phyloP scores from a whole-genome alignment of 2,113 vertebrate species.

The Scophthalmus maximus region DNA sequence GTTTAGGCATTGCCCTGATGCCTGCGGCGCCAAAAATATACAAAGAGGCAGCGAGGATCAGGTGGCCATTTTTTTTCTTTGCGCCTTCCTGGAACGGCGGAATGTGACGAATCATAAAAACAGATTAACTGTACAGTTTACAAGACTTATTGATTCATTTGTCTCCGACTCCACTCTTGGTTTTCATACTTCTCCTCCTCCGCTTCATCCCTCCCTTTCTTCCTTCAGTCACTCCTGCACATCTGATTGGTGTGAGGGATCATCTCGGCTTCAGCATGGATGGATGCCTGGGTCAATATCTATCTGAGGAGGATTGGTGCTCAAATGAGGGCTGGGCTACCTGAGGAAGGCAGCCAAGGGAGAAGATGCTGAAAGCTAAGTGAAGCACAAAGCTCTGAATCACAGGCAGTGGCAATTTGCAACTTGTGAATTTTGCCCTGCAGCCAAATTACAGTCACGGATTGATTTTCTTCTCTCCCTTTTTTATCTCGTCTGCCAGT shows the following conservation, averaged over 20 bases:
- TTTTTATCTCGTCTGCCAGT: neutral
- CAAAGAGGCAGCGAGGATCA: constrained; percentile 37
- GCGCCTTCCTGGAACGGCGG: constrained; percentile 55
- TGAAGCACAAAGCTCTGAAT: constrained; percentile 45
- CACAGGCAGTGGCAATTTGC: constrained; percentile 38
- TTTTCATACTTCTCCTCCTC: constrained; percentile 36
- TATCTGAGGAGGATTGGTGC: constrained; percentile 61
- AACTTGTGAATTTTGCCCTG: constrained; percentile 56
- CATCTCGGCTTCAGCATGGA: constrained; percentile 61
- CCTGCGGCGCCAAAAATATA: constrained; percentile 55
- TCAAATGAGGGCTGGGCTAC: constrained; percentile 61
- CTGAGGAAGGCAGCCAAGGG: constrained; percentile 56
- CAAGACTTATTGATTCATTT: constrained; percentile 48
- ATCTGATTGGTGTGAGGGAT: constrained; percentile 62
- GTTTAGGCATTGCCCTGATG: constrained; percentile 47
- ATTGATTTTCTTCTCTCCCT: constrained; percentile 47
- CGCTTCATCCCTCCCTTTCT: neutral
- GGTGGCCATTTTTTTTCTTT: constrained; percentile 20
- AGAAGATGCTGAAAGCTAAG: constrained; percentile 54
- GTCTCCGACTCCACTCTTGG: constrained; percentile 22
- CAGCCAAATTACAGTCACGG: constrained; percentile 50
- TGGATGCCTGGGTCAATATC: constrained; percentile 71
- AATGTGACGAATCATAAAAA: constrained; percentile 60
- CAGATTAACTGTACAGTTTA: constrained; percentile 36
- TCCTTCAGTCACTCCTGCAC: constrained; percentile 16